Evolutionary conservation across 2,797 vertebrate genomes (phyloP).

Genomic region (Gymnopithys bicolor): DNA sequence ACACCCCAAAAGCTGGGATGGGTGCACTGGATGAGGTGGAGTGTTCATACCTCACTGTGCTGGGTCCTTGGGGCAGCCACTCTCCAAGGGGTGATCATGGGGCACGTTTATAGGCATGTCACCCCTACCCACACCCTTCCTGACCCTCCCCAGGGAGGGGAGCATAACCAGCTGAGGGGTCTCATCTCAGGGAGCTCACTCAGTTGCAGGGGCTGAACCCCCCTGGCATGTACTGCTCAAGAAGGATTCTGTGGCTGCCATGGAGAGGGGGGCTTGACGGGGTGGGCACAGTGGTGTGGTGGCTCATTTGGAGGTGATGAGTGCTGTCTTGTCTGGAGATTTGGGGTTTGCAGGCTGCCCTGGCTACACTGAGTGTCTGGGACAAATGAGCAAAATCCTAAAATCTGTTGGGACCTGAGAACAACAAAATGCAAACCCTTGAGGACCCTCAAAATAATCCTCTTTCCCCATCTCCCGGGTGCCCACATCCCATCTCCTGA

Average conservation of each 20-base stretch:
- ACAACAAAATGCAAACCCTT: rapidly evolving
- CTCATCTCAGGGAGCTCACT: rapidly evolving
- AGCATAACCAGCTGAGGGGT: neutral
- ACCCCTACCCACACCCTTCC: neutral
- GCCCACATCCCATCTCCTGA: neutral
- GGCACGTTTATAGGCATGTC: neutral
- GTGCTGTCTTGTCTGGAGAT: neutral
- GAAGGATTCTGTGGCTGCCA: rapidly evolving
- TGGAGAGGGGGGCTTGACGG: neutral
- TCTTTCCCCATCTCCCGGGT: neutral
- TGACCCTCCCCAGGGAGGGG: neutral
- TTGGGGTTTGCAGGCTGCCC: neutral
- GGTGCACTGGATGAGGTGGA: neutral
- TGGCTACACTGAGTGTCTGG: neutral
- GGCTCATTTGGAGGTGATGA: rapidly evolving
- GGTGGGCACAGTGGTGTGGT: neutral
- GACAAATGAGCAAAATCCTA: neutral
- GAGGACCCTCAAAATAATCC: neutral
- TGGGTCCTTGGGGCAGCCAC: neutral
- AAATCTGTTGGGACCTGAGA: rapidly evolving
- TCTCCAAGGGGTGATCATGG: neutral
- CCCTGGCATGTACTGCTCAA: rapidly evolving
- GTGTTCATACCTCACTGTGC: rapidly evolving
- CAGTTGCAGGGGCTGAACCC: neutral
- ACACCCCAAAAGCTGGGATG: neutral